A percentile compares a stretch with the other conserved stretches of the same genome.
Evolutionary conservation across 1,140 invertebrate species (phyloP).

Genomic region (Drosophila sp.): DNA sequence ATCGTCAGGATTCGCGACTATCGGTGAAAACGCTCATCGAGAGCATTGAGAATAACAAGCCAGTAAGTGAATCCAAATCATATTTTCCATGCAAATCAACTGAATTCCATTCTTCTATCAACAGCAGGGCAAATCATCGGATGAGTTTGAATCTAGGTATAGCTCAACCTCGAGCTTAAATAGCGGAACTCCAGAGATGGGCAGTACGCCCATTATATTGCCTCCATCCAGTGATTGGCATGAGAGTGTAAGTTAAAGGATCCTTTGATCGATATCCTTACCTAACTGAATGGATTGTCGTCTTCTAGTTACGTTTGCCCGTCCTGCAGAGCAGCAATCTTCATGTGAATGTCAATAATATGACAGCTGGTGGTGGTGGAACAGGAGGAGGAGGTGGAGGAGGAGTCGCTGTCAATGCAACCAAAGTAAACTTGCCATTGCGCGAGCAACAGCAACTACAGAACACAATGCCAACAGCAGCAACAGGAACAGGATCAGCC

Average conservation of each 20-base stretch:
- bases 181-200: constrained; percentile 74
- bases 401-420: constrained; percentile 57
- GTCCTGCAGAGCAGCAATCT: constrained; percentile 70
- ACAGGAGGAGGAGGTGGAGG: constrained; percentile 29
- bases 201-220: constrained; percentile 66
- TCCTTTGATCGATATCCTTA: too few relatives aligned
- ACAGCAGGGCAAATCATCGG: constrained; percentile 67
- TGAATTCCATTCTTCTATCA: neutral
- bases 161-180: constrained; percentile 84
- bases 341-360: constrained; percentile 53
- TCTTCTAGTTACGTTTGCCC: constrained; percentile 58
- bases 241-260: constrained; percentile 64
- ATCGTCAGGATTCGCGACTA: constrained; percentile 90
- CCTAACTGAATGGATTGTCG: neutral
- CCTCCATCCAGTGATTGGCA: constrained; percentile 70
- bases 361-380: constrained; percentile 23
- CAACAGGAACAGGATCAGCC: constrained; percentile 29
- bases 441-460: constrained; percentile 57
- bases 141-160: constrained; percentile 75
- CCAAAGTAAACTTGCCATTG: constrained; percentile 60
- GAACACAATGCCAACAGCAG: constrained; percentile 59
- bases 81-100: too few relatives aligned
- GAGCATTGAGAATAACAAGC: constrained; percentile 95
- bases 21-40: constrained; percentile 95
- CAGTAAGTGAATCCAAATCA: constrained; percentile 84